Evolutionary conservation across 2,888 invertebrate genomes (phyloP).

Genomic region (Theretra japonica): DNA sequence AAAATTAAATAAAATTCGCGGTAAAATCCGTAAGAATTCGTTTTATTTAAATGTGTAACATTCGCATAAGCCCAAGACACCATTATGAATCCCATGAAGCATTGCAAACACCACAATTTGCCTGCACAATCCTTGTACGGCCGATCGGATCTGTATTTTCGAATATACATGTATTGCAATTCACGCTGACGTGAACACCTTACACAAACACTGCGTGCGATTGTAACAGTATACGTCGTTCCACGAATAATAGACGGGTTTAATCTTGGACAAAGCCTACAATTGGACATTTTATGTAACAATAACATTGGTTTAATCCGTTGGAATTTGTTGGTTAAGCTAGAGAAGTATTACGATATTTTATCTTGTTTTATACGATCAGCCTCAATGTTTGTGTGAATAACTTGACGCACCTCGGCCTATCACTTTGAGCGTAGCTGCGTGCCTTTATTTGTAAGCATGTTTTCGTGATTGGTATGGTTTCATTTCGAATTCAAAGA

Average conservation of each 20-base stretch:
- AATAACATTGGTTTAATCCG: background rate
- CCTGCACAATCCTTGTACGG: background rate
- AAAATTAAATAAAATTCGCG: too few species aligned
- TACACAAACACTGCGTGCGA: background rate
- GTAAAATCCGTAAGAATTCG: too few species aligned
- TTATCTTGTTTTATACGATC: background rate
- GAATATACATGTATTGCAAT: background rate
- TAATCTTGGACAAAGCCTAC: background rate
- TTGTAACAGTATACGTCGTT: background rate
- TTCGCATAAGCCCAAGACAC: too few species aligned
- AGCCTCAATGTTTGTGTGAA: too few species aligned
- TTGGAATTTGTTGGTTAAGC: background rate
- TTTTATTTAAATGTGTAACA: too few species aligned
- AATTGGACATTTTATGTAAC: slow-evolving; percentile 6
- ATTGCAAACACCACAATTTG: background rate
- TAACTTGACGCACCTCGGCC: too few species aligned
- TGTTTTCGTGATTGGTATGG: too few species aligned
- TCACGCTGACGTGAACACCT: background rate
- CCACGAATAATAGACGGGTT: background rate
- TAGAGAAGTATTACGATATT: background rate
- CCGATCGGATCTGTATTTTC: background rate
- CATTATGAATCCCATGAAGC: background rate
- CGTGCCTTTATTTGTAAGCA: too few species aligned
- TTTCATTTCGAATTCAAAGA: too few species aligned
- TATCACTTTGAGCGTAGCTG: too few species aligned